Evolutionary conservation across 2,113 vertebrate genomes (phyloP), one percentile per base, ranked within the genome.

Genomic region (Cisticola juncidis): DNA sequence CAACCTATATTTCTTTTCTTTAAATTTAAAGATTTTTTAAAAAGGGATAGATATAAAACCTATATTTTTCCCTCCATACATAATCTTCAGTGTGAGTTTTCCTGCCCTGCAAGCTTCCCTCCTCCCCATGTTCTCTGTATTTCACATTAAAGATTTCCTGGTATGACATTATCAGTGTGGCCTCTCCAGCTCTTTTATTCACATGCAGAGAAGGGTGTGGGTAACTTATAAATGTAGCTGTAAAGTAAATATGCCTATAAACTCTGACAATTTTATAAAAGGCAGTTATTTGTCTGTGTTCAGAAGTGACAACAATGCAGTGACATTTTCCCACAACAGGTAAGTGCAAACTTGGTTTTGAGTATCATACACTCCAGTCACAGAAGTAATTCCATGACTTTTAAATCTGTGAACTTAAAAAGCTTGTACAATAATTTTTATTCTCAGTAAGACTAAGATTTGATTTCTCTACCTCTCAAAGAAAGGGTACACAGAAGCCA

Each of bases 171-270:
- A 93, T 93, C 90, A 89, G 61, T 51, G 57, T 86, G 73, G 70
- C 86, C 93, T 96, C 95, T 86, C 50, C 88, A 96, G 47, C 25
- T 84, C 80, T 54, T 94, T 95, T 68, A 86, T 88, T 86, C 86
- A 57, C 80, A 81, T 69, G 50, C 57, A 89, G 80, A 81, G 57
- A 95, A 92, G 94, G 94, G 92, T 84, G 95, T 90, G 94, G 85
- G 51, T 73, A 88, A 71, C 90, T 92, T 96, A 95, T 93, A 94
- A 92, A 96, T 84, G 92, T 72, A 90, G 60, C 36, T 86, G 66
- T 78, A 96, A 97, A 95, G 90, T 88, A 93, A 96, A 88, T 76
- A 95, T 42, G 35, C 13, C 88, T 89, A 84, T 88, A 96, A 94
- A 95, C 33, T 50, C 35, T 53, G 66, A 90, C 31, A 69, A 94